phyloP scores from a whole-genome alignment of 1,140 invertebrate species.

The Berghia stephanieae region DNA sequence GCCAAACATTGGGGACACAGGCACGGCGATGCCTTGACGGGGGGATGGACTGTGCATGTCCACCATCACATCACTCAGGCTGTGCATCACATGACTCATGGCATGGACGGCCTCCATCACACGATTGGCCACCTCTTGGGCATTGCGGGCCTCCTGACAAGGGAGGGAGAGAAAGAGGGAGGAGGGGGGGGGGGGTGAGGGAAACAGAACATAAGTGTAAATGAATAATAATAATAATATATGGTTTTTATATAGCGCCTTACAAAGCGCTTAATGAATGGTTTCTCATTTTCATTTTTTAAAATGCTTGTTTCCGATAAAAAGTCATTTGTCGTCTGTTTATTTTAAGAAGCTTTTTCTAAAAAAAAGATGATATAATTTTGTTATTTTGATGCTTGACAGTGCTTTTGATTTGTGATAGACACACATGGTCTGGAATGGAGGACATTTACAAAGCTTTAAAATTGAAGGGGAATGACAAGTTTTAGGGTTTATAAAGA shows the following conservation, averaged over 20 bases:
- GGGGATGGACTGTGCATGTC: constrained; percentile 76
- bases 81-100: constrained; percentile 86
- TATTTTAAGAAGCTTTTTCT: too few species aligned
- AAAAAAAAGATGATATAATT: too few species aligned
- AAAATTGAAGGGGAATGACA: too few species aligned
- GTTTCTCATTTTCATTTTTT: too few species aligned
- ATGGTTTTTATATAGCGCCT: neutral
- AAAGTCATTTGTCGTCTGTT: too few species aligned
- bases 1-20: constrained; percentile 4
- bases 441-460: too few species aligned
- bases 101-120: constrained; percentile 84
- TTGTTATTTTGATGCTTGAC: too few species aligned
- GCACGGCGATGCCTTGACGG: constrained; percentile 63
- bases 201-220: neutral
- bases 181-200: neutral
- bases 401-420: too few species aligned
- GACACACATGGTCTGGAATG: too few species aligned
- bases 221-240: neutral
- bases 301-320: too few species aligned
- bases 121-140: constrained; percentile 75
- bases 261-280: too few species aligned
- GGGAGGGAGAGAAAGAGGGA: neutral
- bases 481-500: too few species aligned
- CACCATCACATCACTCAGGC: constrained; percentile 84
- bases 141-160: constrained; percentile 43